Percentiles rank a stretch among this genome's conserved stretches.
Evolutionary conservation across 2,888 invertebrate species (phyloP).

Genomic region (Agrotis puta): DNA sequence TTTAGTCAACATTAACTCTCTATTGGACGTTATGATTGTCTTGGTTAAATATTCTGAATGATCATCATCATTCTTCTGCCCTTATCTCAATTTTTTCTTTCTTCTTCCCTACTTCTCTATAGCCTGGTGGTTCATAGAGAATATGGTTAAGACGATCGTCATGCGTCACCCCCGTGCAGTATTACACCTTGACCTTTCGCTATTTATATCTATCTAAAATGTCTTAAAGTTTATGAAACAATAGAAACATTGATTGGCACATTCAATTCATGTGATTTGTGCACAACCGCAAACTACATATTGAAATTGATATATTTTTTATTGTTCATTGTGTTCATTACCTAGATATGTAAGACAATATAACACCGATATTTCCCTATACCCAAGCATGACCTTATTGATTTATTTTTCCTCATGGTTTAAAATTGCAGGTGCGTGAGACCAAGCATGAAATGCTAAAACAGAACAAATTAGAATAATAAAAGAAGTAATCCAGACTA

Average conservation of each 20-base stretch:
- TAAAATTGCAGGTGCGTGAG: background rate
- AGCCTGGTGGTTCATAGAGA: too few relatives aligned
- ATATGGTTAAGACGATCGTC: too few relatives aligned
- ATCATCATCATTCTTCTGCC: background rate
- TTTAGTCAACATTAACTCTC: too few relatives aligned
- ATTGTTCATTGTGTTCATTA: background rate
- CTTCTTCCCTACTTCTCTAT: background rate
- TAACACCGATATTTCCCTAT: constrained; percentile 4
- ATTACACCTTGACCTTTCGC: too few relatives aligned
- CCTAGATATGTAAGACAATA: background rate
- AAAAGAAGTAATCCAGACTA: background rate
- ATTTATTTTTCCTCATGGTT: background rate
- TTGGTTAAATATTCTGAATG: background rate
- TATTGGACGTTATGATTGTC: background rate
- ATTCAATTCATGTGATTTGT: background rate
- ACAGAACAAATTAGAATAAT: background rate
- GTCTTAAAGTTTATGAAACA: background rate
- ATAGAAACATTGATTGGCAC: background rate
- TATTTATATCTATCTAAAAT: background rate
- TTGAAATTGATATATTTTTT: background rate
- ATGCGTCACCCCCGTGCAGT: too few relatives aligned
- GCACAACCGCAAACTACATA: background rate
- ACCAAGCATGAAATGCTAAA: background rate
- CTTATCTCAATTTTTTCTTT: background rate
- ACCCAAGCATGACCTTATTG: background rate